phyloP scores from a whole-genome alignment of 2,888 invertebrate species.

The Aelia acuminata region DNA sequence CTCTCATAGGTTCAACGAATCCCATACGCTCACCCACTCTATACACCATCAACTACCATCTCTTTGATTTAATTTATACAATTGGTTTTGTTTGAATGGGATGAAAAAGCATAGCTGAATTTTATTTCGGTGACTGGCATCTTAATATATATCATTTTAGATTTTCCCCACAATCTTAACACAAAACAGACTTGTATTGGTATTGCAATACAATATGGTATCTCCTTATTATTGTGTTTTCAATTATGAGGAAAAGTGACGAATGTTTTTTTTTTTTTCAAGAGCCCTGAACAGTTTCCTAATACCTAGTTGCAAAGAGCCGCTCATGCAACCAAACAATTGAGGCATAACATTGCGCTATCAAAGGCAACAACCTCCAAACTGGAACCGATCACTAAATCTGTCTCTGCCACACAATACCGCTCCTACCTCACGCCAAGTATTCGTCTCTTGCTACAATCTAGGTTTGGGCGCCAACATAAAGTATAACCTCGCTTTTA shows the following conservation, averaged over 20 bases:
- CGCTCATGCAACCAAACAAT: constrained; percentile 46
- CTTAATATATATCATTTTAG: no score
- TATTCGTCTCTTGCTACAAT: background rate
- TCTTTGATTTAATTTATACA: no score
- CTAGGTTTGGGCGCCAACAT: background rate
- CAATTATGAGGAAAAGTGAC: background rate
- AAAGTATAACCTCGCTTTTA: background rate
- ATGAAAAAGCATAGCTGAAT: no score
- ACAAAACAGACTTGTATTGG: no score
- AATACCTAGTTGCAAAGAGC: background rate
- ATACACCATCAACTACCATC: no score
- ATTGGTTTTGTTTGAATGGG: no score
- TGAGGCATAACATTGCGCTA: constrained; percentile 25
- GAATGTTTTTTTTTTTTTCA: constrained; percentile 6
- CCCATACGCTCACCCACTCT: no score
- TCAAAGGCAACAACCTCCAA: background rate
- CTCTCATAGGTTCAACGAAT: no score
- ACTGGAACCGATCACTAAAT: constrained; percentile 36
- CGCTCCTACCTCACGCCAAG: background rate
- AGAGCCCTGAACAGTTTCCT: background rate
- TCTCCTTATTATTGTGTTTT: background rate
- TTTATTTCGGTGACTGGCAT: no score
- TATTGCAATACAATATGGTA: no score
- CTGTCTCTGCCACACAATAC: background rate
- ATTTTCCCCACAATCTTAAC: no score